phyloP scores from a whole-genome alignment of 2,888 invertebrate species.

The Yponomeuta malinellus region DNA sequence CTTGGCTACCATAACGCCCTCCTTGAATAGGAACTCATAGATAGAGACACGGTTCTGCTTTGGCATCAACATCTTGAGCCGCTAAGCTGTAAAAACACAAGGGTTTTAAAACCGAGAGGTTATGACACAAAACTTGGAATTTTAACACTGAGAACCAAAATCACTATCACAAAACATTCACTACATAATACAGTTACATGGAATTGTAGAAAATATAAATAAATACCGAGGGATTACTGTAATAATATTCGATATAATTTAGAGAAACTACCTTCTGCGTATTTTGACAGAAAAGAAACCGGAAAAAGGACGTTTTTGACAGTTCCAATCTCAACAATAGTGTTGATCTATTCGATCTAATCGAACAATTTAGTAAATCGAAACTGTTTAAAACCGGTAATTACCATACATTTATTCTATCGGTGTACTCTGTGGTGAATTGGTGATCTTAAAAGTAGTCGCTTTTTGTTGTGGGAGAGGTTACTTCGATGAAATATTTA shows the following conservation, averaged over 20 bases:
- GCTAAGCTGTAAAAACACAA: slow-evolving; percentile 54
- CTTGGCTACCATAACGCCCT: slow-evolving; percentile 99
- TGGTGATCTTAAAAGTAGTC: no score
- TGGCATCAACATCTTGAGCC: slow-evolving; percentile 98
- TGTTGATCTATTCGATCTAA: background rate
- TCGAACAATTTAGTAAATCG: background rate
- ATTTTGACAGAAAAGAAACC: slow-evolving; percentile 39
- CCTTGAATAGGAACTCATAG: slow-evolving; percentile 98
- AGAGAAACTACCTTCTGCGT: slow-evolving; percentile 38
- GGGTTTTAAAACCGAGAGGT: slow-evolving; percentile 26
- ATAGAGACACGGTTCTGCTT: slow-evolving; percentile 97
- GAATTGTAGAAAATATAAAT: background rate
- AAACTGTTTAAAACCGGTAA: background rate
- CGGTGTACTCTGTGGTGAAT: no score
- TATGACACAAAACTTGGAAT: slow-evolving; percentile 36
- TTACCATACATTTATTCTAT: background rate
- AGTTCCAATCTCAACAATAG: background rate
- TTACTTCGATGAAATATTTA: background rate
- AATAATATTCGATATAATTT: slow-evolving; percentile 30
- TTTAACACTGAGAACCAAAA: background rate
- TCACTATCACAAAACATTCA: slow-evolving; percentile 16
- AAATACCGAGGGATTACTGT: slow-evolving; percentile 17
- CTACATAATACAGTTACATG: slow-evolving; percentile 18
- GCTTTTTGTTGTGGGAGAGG: background rate
- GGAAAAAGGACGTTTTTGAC: slow-evolving; percentile 22